phyloP scores from a whole-genome alignment of 1,140 invertebrate species.

The Euwallacea fornicatus region DNA sequence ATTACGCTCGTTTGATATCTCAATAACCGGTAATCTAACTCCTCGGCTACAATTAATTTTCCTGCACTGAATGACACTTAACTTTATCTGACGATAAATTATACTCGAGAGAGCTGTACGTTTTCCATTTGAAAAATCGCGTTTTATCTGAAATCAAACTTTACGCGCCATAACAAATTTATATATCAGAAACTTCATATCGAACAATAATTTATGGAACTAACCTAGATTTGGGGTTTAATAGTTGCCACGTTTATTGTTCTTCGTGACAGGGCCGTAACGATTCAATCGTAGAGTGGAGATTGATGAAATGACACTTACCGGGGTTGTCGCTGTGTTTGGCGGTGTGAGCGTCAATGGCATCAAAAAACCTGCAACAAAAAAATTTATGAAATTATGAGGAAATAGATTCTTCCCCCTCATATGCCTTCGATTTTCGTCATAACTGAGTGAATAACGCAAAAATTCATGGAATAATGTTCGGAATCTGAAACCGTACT shows the following conservation, averaged over 20 bases:
- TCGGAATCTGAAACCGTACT: no score
- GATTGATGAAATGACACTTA: background rate
- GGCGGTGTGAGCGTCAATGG: conserved; percentile 54
- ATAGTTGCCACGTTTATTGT: conserved; percentile 32
- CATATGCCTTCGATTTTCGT: no score
- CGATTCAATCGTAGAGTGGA: background rate
- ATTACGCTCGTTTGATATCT: background rate
- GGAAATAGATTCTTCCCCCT: background rate
- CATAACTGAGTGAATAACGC: no score
- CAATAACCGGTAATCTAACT: background rate
- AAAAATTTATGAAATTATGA: background rate
- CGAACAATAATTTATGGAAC: conserved; percentile 23
- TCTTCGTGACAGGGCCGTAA: conserved; percentile 12
- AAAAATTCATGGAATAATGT: no score
- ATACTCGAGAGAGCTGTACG: conserved; percentile 5
- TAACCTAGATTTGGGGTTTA: conserved; percentile 16
- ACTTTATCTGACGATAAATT: conserved; percentile 16
- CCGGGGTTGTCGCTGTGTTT: conserved; percentile 27
- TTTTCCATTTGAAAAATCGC: conserved; percentile 21
- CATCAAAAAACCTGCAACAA: conserved; percentile 59
- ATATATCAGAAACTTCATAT: conserved; percentile 18
- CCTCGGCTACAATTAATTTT: background rate
- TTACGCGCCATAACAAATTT: conserved; percentile 23
- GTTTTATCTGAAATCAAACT: conserved; percentile 24
- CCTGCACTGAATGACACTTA: conserved; percentile 17